Base-by-base conservation (phyloP, 2,113 vertebrate species). In the Crotophaga sulcirostris region DNA sequence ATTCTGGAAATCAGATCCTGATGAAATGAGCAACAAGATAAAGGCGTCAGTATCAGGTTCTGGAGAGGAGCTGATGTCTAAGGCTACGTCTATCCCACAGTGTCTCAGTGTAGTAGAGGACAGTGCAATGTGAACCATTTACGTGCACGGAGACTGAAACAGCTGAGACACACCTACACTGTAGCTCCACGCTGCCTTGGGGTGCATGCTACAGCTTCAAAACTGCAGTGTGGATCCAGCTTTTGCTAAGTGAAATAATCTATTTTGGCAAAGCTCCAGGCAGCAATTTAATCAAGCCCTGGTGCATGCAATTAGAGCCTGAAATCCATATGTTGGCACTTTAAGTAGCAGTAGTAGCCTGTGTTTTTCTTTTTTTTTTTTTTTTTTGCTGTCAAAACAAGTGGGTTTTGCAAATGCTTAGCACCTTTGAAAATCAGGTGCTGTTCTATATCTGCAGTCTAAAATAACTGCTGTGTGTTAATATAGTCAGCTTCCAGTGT, bases 311-410 rank as follows among this genome's bases (percentile, higher is more conserved):
- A 92, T 96, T 96, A 97, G 33, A 56, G 68, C 44, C 91, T 91
- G 89, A 96, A 93, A 96, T 94, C 87, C 93, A 63, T 95, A 89
- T 94, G 91, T 25, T 94, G 87, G 51, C 87, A 79, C 89, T 94
- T n/a, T 80, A 80, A 82, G 29, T 18, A 86, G 59, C 45, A 63
- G 26, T 59, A 76, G 84, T 73, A 81, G 64, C 42, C 82, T 85
- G 59, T 26, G 7, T 34, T 80, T 83, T 29, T 10, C 34, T 84
- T 87, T 79, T n/a, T 44, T 17, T 34, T 84, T 83, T 34, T 10
- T 38, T 84, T 87, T 79, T n/a, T 40, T 18, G 0, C 60, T 84
- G 63, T 85, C 52, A 84, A 55, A 94, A 38, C 18, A 34, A 17
- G 33, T 69, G 63, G 40, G 58, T n/a, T 93, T 84, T 94, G 76